Evolutionary conservation across 2,113 vertebrate species (phyloP).

Genomic region (Neotoma lepida): DNA sequence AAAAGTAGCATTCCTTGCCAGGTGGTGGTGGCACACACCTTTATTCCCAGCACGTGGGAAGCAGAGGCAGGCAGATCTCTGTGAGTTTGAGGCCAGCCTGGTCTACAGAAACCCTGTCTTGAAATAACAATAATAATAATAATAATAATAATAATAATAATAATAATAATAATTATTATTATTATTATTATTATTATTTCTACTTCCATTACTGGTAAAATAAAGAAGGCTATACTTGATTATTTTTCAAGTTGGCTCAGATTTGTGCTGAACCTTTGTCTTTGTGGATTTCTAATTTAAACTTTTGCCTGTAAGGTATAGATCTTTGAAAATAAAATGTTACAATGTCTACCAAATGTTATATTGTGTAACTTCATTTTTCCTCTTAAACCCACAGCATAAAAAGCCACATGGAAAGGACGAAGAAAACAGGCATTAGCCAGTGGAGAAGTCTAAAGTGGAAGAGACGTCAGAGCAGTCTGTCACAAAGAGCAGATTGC

Average conservation of each 20-base stretch:
- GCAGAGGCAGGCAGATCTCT: too few species aligned
- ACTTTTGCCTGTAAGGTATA: conserved; percentile 27
- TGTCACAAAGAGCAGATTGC: conserved; percentile 86
- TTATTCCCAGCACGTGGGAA: too few species aligned
- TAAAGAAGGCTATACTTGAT: conserved; percentile 26
- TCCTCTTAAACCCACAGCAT: conserved; percentile 78
- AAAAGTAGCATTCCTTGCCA: conserved; percentile 4
- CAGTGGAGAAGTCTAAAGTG: conserved; percentile 83
- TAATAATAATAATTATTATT: too few species aligned
- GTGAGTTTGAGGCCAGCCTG: too few species aligned
- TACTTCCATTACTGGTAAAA: conserved; percentile 33
- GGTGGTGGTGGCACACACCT: neutral
- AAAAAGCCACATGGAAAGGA: conserved; percentile 87
- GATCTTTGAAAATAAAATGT: conserved; percentile 36
- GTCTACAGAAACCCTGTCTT: too few species aligned
- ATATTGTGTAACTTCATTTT: conserved; percentile 77
- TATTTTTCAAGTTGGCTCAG: neutral
- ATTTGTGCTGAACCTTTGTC: conserved; percentile 12
- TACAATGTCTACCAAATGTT: conserved; percentile 49
- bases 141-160: too few species aligned
- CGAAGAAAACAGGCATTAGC: conserved; percentile 87
- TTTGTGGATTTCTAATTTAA: conserved; percentile 37
- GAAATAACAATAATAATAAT: too few species aligned
- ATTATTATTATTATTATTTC: too few species aligned
- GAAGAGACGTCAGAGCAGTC: conserved; percentile 81